These are phyloP conservation scores for Pristis pectinata DNA, from an alignment of 2,797 vertebrate species.

Conservation along the genomic window DNA sequence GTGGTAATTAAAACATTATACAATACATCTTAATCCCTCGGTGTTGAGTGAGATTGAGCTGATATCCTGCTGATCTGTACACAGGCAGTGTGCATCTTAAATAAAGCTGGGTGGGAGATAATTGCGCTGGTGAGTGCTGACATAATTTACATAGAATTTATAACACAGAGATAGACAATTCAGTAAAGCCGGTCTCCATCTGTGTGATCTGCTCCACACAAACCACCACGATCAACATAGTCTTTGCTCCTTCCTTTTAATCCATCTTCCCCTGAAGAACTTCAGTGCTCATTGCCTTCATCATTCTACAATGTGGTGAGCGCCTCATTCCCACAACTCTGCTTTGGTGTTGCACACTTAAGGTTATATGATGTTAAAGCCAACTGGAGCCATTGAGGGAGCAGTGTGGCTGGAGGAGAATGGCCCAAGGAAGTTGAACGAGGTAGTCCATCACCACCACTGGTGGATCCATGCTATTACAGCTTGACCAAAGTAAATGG, in stretches of 20 bases:
- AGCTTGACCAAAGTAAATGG: too few relatives aligned
- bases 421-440: too few relatives aligned
- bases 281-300: not conserved
- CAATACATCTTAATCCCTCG: not conserved
- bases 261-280: not conserved
- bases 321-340: not conserved
- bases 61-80: not conserved
- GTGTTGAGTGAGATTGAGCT: not conserved
- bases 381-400: not conserved
- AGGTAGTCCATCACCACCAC: not conserved
- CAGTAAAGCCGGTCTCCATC: not conserved
- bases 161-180: not conserved
- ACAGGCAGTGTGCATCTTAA: not conserved
- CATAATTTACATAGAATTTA: conserved; percentile 9
- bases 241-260: not conserved
- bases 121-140: not conserved
- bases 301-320: not conserved
- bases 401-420: not conserved
- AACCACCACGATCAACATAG: not conserved
- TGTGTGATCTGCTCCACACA: not conserved
- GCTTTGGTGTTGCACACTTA: not conserved
- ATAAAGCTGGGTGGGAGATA: not conserved
- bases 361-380: not conserved
- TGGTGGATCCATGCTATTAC: too few relatives aligned
- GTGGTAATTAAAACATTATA: not conserved